phyloP scores from a whole-genome alignment of 2,797 vertebrate genomes.

The Rousettus madagascariensis region DNA sequence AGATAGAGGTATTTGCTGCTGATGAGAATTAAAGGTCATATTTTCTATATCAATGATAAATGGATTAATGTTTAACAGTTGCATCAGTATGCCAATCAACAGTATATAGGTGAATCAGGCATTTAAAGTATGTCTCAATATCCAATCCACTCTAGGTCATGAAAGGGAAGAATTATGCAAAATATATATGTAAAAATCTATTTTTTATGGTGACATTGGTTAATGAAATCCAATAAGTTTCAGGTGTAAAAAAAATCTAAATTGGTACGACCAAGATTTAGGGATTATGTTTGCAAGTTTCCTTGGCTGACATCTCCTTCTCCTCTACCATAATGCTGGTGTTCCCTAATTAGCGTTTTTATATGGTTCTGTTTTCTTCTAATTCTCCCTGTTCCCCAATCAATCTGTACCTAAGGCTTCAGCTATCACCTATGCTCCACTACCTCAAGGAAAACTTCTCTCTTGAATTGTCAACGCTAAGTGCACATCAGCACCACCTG shows the following conservation, averaged over 20 bases:
- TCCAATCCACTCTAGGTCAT: neutral
- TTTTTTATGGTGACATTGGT: too few relatives aligned
- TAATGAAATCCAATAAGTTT: too few relatives aligned
- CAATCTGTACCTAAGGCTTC: neutral
- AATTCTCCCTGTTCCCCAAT: neutral
- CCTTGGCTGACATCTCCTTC: neutral
- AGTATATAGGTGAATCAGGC: neutral
- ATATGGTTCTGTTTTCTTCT: neutral
- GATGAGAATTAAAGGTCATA: conserved; percentile 65
- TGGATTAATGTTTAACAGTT: conserved; percentile 31
- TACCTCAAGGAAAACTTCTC: neutral
- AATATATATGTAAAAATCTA: neutral
- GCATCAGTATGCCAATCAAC: conserved; percentile 25
- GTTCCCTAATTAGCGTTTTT: neutral
- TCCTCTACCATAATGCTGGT: neutral
- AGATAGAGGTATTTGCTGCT: conserved; percentile 28
- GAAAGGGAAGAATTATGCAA: neutral
- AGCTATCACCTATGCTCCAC: neutral
- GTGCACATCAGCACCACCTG: neutral
- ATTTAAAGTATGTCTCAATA: neutral
- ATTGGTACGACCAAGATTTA: neutral
- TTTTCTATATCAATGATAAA: conserved; percentile 51
- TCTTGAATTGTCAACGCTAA: neutral
- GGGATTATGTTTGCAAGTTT: neutral
- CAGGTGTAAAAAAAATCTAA: neutral